Evolutionary conservation across 1,140 invertebrate genomes (phyloP).

Genomic region (Euura saliciscinereae): DNA sequence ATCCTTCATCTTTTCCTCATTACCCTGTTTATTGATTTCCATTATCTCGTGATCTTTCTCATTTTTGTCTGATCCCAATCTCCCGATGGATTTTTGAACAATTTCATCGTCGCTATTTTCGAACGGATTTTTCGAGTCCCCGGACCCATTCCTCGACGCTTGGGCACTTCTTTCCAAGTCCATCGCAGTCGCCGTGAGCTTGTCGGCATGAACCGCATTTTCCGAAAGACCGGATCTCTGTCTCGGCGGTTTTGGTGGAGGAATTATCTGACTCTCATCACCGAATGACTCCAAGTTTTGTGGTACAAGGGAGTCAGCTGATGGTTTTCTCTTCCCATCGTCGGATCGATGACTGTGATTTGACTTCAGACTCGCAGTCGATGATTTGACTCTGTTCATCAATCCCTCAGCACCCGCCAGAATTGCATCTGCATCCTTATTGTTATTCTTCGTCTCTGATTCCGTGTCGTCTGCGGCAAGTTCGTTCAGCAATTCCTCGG

Average conservation of each 20-base stretch:
- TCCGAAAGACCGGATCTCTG: constrained; percentile 32
- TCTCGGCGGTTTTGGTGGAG: constrained; percentile 41
- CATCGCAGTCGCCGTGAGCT: too few species aligned
- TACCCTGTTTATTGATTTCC: not conserved
- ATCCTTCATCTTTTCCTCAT: constrained; percentile 16
- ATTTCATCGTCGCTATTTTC: not conserved
- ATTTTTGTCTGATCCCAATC: constrained; percentile 3
- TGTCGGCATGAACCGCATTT: not conserved
- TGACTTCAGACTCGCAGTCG: constrained; percentile 19
- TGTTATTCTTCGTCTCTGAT: constrained; percentile 5
- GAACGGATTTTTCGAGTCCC: not conserved
- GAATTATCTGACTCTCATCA: constrained; percentile 22
- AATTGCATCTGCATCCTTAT: not conserved
- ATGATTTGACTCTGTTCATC: constrained; percentile 9
- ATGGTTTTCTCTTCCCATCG: constrained; percentile 11
- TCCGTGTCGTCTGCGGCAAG: not conserved
- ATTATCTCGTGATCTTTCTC: not conserved
- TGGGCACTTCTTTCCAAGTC: not conserved
- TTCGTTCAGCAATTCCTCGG: not conserved
- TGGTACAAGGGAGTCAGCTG: not conserved
- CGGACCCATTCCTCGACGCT: constrained; percentile 12
- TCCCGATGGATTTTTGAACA: not conserved
- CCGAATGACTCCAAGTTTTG: constrained; percentile 1
- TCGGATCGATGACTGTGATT: not conserved
- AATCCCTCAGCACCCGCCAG: not conserved